These are phyloP conservation scores for Sphenopsis melanotis DNA, from an alignment of 2,797 vertebrate genomes.

Conservation along the genomic window DNA sequence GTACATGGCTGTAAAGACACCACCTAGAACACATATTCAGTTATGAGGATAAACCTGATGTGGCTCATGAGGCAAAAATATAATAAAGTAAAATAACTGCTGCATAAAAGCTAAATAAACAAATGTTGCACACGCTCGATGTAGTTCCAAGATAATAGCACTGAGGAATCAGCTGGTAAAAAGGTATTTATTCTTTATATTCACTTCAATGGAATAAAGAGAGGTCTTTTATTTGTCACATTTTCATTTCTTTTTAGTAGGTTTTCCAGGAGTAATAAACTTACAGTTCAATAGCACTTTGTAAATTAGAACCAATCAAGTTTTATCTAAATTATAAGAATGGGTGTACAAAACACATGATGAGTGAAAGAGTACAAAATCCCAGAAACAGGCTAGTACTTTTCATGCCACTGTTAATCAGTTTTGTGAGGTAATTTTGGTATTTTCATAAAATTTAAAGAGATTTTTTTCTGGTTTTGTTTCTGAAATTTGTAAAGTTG, in stretches of 20 bases:
- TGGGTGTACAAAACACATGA: not conserved
- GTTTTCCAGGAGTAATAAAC: not conserved
- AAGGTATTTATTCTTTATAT: not conserved
- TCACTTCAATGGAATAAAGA: not conserved
- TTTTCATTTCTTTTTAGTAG: not conserved
- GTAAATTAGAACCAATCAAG: not conserved
- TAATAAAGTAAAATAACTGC: not conserved
- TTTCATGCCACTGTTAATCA: not conserved
- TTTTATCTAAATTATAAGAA: not conserved
- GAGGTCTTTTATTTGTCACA: not conserved
- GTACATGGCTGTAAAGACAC: not conserved
- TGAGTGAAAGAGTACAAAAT: not conserved
- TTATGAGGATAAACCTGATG: not conserved
- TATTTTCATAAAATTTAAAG: not conserved
- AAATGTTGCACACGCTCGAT: not conserved
- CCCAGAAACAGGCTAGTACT: not conserved
- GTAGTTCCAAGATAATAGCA: not conserved
- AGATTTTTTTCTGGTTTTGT: not conserved
- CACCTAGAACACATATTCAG: not conserved
- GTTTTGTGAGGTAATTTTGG: not conserved
- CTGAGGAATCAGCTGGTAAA: not conserved
- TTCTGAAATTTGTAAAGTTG: not conserved
- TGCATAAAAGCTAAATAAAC: slow-evolving; percentile 18
- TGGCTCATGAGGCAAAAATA: slow-evolving; percentile 4
- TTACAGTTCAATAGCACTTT: not conserved